Evolutionary conservation across 2,888 invertebrate species (phyloP), one percentile per base, ranked within the genome.

Genomic region (Camponotus fellah): DNA sequence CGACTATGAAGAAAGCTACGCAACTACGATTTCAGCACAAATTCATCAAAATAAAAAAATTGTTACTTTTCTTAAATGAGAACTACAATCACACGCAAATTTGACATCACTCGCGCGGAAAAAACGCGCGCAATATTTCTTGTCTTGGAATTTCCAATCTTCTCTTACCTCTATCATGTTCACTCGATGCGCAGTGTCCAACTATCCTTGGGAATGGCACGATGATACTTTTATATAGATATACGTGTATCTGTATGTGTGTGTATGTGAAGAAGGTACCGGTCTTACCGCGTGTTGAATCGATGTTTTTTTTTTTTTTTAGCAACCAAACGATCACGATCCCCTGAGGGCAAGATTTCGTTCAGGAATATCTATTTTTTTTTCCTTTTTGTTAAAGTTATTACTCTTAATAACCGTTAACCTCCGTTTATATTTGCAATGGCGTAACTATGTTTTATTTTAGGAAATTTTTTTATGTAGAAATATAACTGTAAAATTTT

Each of bases 111-210:
- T 37, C 71, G 34, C 71, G 34, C 46, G 60, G 26, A 46, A 62
- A 49, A 62, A 43, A 76, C 53, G 14, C 71, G 34, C 6, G 37
- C 62, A 17, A 72, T 49, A 34, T 62, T 40, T 49, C 10, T n/a
- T 46, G 32, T 32, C 40, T 26, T 40, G 32, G 26, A 53, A 64
- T 62, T 49, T 49, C 40, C 75, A 32, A 65, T 49, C 58, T 34
- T 71, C 49, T 76, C 93, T 92, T 90, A 93, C 93, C 93, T 92
- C 87, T 91, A 91, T 90, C 93, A 93, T 93, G 91, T 88, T 91
- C 82, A 86, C 82, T 91, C 91, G 87, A 71, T 84, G 89, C 85
- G 82, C 89, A 82, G 87, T 86, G 85, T 84, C 87, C 89, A 88
- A 93, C 93, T 94, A 92, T 93, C 88, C 85, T 77, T 80, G 32